These are phyloP conservation scores for Schizopygopsis malacanthus DNA, from an alignment of 2,797 vertebrate species.

Conservation along the genomic window DNA sequence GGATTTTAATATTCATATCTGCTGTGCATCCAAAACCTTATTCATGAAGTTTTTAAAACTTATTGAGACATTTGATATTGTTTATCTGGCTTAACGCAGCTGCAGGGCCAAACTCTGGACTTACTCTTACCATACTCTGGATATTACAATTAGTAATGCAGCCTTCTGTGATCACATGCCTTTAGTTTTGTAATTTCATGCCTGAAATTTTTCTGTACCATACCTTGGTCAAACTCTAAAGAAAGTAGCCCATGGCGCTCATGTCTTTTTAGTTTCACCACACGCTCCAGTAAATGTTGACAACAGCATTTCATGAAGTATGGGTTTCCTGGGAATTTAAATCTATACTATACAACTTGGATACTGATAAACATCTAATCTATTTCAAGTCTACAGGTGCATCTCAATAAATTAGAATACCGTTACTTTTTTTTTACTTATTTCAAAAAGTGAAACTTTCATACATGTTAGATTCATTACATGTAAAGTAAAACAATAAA, in stretches of 20 bases:
- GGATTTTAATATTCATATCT: not conserved
- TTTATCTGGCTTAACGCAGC: not conserved
- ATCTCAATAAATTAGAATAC: too few relatives aligned
- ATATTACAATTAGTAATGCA: not conserved
- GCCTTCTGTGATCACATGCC: not conserved
- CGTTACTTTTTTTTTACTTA: too few relatives aligned
- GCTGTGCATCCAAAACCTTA: not conserved
- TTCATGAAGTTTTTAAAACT: not conserved
- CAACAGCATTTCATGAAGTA: not conserved
- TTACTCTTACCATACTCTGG: not conserved
- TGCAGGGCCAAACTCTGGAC: not conserved
- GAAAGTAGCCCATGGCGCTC: not conserved
- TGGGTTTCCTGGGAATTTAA: not conserved
- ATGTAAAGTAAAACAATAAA: too few relatives aligned
- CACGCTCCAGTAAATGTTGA: not conserved
- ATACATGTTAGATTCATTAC: too few relatives aligned
- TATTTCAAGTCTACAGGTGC: not conserved
- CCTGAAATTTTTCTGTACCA: not conserved
- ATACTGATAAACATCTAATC: not conserved
- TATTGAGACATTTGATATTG: not conserved
- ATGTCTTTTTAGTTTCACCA: not conserved
- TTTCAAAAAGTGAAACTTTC: too few relatives aligned
- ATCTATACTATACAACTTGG: not conserved
- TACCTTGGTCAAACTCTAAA: not conserved
- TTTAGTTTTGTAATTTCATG: not conserved